These are phyloP conservation scores for Enteromius viviparus DNA, from an alignment of 2,797 vertebrate species.

Conservation along the genomic window DNA sequence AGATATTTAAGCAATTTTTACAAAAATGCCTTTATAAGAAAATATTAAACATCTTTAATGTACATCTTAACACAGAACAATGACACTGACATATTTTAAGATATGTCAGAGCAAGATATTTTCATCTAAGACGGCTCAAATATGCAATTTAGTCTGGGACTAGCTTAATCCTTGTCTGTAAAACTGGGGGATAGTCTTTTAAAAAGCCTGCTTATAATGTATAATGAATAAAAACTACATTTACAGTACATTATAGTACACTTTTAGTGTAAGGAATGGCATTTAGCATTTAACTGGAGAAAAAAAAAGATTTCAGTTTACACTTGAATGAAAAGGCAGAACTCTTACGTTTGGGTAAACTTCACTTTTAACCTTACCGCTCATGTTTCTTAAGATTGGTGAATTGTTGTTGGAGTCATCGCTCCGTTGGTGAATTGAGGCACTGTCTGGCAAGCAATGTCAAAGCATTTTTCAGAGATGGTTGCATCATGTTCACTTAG, in stretches of 20 bases:
- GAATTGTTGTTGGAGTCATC: neutral
- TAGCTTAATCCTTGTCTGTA: too few species aligned
- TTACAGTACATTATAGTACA: neutral
- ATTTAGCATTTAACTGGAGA: neutral
- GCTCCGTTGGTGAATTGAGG: neutral
- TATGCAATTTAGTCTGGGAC: too few species aligned
- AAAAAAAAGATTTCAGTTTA: neutral
- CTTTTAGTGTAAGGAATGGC: neutral
- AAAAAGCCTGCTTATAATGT: too few species aligned
- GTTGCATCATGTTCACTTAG: conserved; percentile 14
- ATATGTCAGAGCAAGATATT: too few species aligned
- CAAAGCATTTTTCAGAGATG: neutral
- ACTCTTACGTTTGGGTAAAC: neutral
- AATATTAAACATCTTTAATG: too few species aligned
- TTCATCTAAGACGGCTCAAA: too few species aligned
- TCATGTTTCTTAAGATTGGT: neutral
- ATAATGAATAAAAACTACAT: neutral
- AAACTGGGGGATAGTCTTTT: too few species aligned
- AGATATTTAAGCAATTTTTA: too few species aligned
- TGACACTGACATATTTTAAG: too few species aligned
- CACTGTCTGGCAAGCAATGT: neutral
- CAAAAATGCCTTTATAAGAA: too few species aligned
- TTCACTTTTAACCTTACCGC: neutral
- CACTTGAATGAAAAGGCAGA: neutral
- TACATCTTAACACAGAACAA: too few species aligned